Evolutionary conservation across 2,113 vertebrate species (phyloP), one percentile per base, ranked within the genome.

Genomic region (Psilopogon haemacephalus): DNA sequence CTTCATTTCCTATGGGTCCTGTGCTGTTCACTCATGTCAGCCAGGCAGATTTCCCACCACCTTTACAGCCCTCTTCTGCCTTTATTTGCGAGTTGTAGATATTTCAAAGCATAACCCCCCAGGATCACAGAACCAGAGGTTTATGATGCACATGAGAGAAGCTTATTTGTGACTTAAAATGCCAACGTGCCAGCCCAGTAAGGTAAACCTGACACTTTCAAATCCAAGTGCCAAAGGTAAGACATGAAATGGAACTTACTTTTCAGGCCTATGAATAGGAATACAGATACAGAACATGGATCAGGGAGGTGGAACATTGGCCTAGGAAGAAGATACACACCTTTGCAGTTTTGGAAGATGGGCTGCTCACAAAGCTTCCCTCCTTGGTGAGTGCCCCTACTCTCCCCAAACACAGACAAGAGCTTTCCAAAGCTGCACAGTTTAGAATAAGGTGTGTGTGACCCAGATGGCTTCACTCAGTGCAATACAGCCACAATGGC

Each of bases 61-160:
- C 87, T 91, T 91, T 94, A 87, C 33, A 89, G 68, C 76, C 30
- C 14, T 1, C 60, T 92, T 71, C 83, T 68, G 67, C 59, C 68
- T 94, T 78, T 84, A 74, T 93, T 63, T 80, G 38, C 74, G 86
- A 94, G 90, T 77, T 88, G 69, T 23, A 89, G 64, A 71, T 89
- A 81, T 60, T 86, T 94, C 84, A 90, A 72, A 87, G 56, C 8
- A 5, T 60, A 92, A 92, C 90, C 26, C 10, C 16, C 35, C 12
- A 59, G 64, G 50, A 93, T 81, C 48, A 86, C 0, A 58, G 27
- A 87, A 89, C 28, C 32, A 12, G 77, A 91, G 85, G 90, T 93
- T 93, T 88, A 93, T 77, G 85, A 89, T 30, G 23, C 89, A 88
- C 58, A 59, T 5, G 33, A 87, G 28, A 91, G 46, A 95, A 95